phyloP scores from a whole-genome alignment of 2,113 vertebrate species.

The Sturnus vulgaris region DNA sequence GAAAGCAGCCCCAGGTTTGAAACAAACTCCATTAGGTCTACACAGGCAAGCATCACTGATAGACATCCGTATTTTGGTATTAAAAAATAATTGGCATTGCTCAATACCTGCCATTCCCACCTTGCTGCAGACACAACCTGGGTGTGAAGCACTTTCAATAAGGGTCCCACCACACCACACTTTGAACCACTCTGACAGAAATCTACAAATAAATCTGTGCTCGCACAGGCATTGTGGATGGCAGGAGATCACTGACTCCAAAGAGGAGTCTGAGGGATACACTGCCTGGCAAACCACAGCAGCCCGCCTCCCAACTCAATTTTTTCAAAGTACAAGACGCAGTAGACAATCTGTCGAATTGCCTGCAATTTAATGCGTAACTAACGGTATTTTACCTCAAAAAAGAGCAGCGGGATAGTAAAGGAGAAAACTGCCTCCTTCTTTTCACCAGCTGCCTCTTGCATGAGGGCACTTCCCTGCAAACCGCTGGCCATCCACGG shows the following conservation, averaged over 20 bases:
- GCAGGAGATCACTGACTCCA: not conserved
- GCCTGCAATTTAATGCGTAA: not conserved
- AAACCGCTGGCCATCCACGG: rapidly evolving
- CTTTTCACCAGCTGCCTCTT: no score
- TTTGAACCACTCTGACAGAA: no score
- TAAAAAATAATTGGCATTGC: rapidly evolving
- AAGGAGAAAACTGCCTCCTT: rapidly evolving
- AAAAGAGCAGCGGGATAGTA: not conserved
- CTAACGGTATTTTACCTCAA: not conserved
- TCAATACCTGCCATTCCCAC: not conserved
- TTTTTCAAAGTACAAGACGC: not conserved
- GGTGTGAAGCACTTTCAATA: not conserved
- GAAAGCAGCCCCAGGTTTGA: not conserved
- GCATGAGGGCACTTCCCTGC: rapidly evolving
- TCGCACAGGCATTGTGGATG: not conserved
- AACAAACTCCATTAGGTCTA: not conserved
- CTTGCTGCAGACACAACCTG: not conserved
- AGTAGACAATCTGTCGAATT: not conserved
- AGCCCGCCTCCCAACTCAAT: not conserved
- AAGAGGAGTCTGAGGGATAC: not conserved
- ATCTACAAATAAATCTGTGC: no score
- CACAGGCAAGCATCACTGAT: not conserved
- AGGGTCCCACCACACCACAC: no score
- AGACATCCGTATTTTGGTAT: not conserved
- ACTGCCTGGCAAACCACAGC: rapidly evolving